phyloP scores from a whole-genome alignment of 2,797 vertebrate species.

The Acipenser transmontanus region DNA sequence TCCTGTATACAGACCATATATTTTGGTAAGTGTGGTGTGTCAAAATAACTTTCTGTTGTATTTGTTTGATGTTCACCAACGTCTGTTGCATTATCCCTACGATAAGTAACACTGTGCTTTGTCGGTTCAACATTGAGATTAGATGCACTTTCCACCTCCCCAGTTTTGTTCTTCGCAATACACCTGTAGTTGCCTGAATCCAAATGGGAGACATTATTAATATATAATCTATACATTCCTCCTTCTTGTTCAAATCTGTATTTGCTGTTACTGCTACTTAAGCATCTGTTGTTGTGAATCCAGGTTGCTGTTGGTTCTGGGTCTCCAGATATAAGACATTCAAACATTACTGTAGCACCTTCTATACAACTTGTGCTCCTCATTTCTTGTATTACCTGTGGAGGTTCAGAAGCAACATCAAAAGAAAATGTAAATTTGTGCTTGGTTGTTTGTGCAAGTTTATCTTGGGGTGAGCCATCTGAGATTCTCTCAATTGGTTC shows the following conservation, averaged over 20 bases:
- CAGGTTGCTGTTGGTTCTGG: slow-evolving; percentile 64
- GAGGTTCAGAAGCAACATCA: slow-evolving; percentile 65
- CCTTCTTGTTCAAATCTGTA: slow-evolving; percentile 57
- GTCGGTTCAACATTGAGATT: slow-evolving; percentile 55
- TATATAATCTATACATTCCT: slow-evolving; percentile 48
- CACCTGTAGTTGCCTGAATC: slow-evolving; percentile 75
- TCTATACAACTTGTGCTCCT: slow-evolving; percentile 57
- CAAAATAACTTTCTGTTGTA: slow-evolving; percentile 17
- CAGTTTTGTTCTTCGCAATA: slow-evolving; percentile 66
- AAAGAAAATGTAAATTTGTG: slow-evolving; percentile 89
- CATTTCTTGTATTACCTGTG: slow-evolving; percentile 56
- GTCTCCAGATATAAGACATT: slow-evolving; percentile 70
- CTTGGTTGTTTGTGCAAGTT: slow-evolving; percentile 54
- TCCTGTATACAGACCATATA: slow-evolving; percentile 16
- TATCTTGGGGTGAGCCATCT: slow-evolving; percentile 40
- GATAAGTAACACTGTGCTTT: slow-evolving; percentile 32
- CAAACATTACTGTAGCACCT: slow-evolving; percentile 66
- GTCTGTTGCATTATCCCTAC: slow-evolving; percentile 18
- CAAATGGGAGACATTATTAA: slow-evolving; percentile 43
- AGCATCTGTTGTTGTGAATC: slow-evolving; percentile 55
- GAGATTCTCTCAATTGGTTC: slow-evolving; percentile 35
- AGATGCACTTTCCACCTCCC: slow-evolving; percentile 56
- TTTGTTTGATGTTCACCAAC: slow-evolving; percentile 15
- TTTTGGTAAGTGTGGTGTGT: not conserved
- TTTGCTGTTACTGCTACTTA: slow-evolving; percentile 49